A percentile compares a stretch with the other conserved stretches of the same genome.
These are phyloP conservation scores for Drosophila nr. perissopoda DNA, from an alignment of 2,888 invertebrate species.

Conservation along the genomic window DNA sequence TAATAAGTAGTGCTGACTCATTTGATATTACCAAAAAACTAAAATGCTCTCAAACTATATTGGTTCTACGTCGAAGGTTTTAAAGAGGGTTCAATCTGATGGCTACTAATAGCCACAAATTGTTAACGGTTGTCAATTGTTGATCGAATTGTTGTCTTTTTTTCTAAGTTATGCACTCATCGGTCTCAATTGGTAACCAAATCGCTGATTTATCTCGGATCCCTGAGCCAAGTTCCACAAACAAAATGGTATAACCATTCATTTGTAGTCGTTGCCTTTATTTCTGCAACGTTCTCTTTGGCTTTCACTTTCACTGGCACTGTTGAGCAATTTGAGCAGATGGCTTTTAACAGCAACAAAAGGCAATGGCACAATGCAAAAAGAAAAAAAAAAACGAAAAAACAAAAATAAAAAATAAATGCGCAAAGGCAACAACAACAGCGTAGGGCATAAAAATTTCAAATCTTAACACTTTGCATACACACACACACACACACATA, in stretches of 20 bases:
- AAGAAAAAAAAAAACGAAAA: slow-evolving; percentile 10
- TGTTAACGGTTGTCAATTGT: slow-evolving; percentile 8
- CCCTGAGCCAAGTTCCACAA: slow-evolving; percentile 10
- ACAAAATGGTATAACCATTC: slow-evolving; percentile 32
- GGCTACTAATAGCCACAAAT: not conserved
- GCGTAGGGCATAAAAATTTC: slow-evolving; percentile 65
- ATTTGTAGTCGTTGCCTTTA: slow-evolving; percentile 12
- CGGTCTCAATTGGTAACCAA: slow-evolving; percentile 11
- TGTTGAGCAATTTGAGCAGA: slow-evolving; percentile 72
- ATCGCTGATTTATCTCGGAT: slow-evolving; percentile 3
- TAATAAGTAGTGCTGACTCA: too few species aligned
- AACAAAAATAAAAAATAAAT: slow-evolving; percentile 33
- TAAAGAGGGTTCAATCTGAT: not conserved
- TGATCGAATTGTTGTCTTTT: slow-evolving; percentile 11
- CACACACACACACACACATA: slow-evolving; percentile 19
- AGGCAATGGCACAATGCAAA: slow-evolving; percentile 37
- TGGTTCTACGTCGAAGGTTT: not conserved
- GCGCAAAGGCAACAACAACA: slow-evolving; percentile 42
- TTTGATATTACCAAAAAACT: not conserved
- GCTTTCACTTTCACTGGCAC: slow-evolving; percentile 28
- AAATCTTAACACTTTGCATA: slow-evolving; percentile 75
- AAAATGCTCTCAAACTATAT: not conserved
- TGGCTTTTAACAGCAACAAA: slow-evolving; percentile 68
- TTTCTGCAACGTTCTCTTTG: slow-evolving; percentile 4
- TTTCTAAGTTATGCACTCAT: slow-evolving; percentile 7